phyloP scores from a whole-genome alignment of 2,888 invertebrate genomes.

The Caradrina kadenii region DNA sequence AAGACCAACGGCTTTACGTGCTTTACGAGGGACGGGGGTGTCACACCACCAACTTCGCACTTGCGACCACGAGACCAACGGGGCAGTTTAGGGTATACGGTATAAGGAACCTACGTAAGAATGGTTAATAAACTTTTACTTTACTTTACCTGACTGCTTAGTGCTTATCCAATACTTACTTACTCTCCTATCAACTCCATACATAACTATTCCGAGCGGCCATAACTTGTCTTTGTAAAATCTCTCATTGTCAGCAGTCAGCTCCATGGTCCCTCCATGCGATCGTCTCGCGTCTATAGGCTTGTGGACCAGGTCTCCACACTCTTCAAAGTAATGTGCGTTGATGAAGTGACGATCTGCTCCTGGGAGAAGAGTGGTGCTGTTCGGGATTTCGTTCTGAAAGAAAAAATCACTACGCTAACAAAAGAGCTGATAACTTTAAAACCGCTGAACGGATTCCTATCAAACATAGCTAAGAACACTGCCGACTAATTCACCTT shows the following conservation, averaged over 20 bases:
- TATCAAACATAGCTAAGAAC: no score
- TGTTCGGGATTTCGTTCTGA: conserved; percentile 35
- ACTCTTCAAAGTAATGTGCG: conserved; percentile 76
- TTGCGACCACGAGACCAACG: no score
- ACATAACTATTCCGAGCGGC: conserved; percentile 81
- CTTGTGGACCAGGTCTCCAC: conserved; percentile 64
- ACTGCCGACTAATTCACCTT: no score
- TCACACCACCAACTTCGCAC: no score
- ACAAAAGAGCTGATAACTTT: no score
- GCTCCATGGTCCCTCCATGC: conserved; percentile 21
- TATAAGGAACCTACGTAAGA: no score
- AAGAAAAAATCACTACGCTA: background rate
- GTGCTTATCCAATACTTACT: conserved; percentile 65
- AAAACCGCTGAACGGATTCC: no score
- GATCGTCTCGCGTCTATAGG: conserved; percentile 27
- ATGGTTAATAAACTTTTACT: no score
- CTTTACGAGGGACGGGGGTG: no score
- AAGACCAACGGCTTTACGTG: no score
- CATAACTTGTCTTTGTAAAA: conserved; percentile 76
- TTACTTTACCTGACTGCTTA: no score
- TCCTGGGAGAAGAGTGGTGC: conserved; percentile 47
- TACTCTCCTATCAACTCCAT: conserved; percentile 64
- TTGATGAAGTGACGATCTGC: conserved; percentile 80
- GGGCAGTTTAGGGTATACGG: no score
- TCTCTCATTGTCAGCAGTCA: conserved; percentile 62